Base-by-base conservation (phyloP, 2,888 invertebrate genomes). In the Nomada hirtipes region DNA sequence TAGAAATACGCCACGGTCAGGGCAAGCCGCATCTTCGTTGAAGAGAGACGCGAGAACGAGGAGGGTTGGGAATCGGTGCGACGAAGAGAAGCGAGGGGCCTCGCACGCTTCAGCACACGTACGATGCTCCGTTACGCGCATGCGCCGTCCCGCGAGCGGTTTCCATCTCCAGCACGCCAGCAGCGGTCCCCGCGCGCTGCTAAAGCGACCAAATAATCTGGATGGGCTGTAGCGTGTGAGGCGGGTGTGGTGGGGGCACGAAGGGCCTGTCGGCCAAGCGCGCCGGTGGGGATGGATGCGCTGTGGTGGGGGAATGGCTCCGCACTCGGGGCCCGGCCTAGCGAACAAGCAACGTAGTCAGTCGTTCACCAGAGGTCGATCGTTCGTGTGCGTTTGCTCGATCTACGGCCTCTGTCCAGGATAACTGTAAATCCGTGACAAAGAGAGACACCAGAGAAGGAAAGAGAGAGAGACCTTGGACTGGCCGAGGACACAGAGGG, bases 311-410 rank as follows among this genome's bases (percentile, higher is more conserved):
- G 71, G 63, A 18, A 63, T 52, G 67, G 52, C 76, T 69, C 61
- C 47, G 53, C 53, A 11, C 73, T 67, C 83, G 81, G 88, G 87
- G 83, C 85, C 88, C 84, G 57, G 65, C 74, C 82, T 71, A 59
- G 79, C 77, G 67, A 74, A 89, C 88, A 87, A 83, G 81, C 89
- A 84, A 88, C 90, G 89, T 86, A 89, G 91, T 89, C 87, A 93
- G 93, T 93, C 91, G 92, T 89, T 91, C 91, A 88, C 89, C 89
- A 92, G 92, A 91, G 87, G 87, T 89, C 89, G 88, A 83, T 83
- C 79, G 86, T 78, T 85, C 64, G 84, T 76, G 80, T 83, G 63
- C 65, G 70, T 68, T 65, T 59, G 18, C 53, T 79, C 68, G 76
- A 83, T 79, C 81, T 65, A 29, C 64, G 69, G 69, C 50, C 72